Evolutionary conservation across 2,888 invertebrate species (phyloP).

Genomic region (Alloplasta piceator): DNA sequence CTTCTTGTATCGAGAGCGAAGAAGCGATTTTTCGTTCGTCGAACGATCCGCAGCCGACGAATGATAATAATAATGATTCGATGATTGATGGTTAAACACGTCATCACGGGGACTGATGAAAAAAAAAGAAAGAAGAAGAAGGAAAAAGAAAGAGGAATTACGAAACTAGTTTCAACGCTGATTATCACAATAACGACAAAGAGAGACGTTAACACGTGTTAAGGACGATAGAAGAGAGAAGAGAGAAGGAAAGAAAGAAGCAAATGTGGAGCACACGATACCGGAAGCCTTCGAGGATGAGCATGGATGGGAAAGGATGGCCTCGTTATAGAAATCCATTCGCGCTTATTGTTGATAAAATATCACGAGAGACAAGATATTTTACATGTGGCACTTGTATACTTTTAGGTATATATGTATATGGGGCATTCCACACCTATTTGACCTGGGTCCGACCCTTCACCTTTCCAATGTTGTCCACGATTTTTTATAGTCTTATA

Average conservation of each 20-base stretch:
- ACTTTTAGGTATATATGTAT: too few relatives aligned
- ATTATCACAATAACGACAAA: constrained; percentile 4
- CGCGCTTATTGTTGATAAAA: constrained; percentile 4
- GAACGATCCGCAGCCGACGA: not conserved
- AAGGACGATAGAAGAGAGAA: not conserved
- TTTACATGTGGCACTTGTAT: not conserved
- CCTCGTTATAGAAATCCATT: constrained; percentile 32
- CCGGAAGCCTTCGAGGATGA: constrained; percentile 43
- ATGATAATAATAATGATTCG: constrained; percentile 41
- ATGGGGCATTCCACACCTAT: too few relatives aligned
- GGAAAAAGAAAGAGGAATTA: constrained; percentile 1
- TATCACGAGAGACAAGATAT: constrained; percentile 18
- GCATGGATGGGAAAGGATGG: constrained; percentile 32
- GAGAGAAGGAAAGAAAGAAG: not conserved
- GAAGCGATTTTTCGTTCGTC: constrained; percentile 21
- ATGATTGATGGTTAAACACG: constrained; percentile 56
- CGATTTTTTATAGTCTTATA: too few relatives aligned
- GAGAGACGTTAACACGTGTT: constrained; percentile 37
- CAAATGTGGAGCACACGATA: constrained; percentile 16
- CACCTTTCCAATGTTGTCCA: too few relatives aligned
- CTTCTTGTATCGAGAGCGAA: not conserved
- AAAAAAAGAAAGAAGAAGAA: not conserved
- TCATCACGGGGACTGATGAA: constrained; percentile 10
- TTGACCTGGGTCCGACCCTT: too few relatives aligned
- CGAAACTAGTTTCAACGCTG: constrained; percentile 1